Evolutionary conservation across 2,888 invertebrate species (phyloP), one percentile per base, ranked within the genome.

Genomic region (Mimas tiliae): DNA sequence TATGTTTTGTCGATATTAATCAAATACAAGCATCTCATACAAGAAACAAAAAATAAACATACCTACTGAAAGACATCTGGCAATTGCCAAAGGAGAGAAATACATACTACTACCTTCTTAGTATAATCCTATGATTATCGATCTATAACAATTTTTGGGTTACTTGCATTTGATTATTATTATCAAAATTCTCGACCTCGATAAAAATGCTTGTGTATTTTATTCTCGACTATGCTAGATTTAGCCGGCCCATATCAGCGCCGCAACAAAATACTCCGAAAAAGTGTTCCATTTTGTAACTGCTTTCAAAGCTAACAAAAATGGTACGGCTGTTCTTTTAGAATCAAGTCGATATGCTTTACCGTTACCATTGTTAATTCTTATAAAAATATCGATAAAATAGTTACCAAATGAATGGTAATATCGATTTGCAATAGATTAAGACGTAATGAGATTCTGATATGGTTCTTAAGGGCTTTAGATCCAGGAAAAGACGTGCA

Each of bases 281-380:
- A 53, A 67, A 62, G 62, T 51, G 42, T 67, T 62, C 62, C 48
- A 65, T 68, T 69, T 68, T 67, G 66, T 70, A 68, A 64, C 19
- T 42, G 58, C 58, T 58, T 58, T 33, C 12, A 38, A 16, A 58
- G 58, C 58, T 58, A 19, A 58, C 58, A 42, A 19, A 42, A 4
- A 42, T 42, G 58, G 58, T 58, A 42, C 19, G 42, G 42, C 42
- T 42, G 19, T 42, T 16, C 27, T 27, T 0, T 27, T 34, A 58
- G 58, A 58, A 38, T 34, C 55, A 38, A n/a, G 16, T 16, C 16
- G 34, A 55, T 38, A 53, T 53, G 34, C 19, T 58, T 58, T 58
- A 58, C 38, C 58, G 58, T 58, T 58, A 58, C 58, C 58, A 42
- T 58, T 58, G 38, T 42, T 42, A 38, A 58, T 33, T 52, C 27